phyloP scores from a whole-genome alignment of 53 echinoderm and acorn worm genomes.

The Mesocentrotus franciscanus region DNA sequence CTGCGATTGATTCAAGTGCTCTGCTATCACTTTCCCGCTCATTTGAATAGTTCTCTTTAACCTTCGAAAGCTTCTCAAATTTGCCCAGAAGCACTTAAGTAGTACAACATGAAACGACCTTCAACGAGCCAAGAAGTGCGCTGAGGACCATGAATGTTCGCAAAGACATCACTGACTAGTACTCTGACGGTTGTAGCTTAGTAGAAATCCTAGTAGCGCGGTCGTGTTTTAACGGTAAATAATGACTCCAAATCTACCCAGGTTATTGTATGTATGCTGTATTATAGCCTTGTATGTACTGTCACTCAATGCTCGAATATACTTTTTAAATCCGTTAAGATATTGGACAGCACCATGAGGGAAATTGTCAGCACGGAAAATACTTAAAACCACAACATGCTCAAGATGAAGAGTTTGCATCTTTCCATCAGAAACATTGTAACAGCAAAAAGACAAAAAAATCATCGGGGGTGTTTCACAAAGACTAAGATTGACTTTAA shows the following conservation, averaged over 20 bases:
- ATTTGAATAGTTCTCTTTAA: neutral
- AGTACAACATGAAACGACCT: neutral
- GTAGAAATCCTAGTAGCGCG: neutral
- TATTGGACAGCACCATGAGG: neutral
- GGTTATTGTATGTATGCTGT: neutral
- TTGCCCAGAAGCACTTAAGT: neutral
- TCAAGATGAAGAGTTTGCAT: no score
- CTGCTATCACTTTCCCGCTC: neutral
- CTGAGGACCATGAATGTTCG: neutral
- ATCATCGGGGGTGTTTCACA: no score
- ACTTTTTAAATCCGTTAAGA: neutral
- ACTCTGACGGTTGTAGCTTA: neutral
- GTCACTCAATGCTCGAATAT: neutral
- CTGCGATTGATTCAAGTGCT: neutral
- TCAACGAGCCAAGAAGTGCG: neutral
- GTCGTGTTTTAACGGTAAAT: neutral
- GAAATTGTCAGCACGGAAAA: neutral
- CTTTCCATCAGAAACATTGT: no score
- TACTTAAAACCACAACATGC: no score
- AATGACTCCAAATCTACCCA: neutral
- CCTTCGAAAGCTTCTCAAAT: neutral
- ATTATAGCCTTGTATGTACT: neutral
- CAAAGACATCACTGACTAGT: neutral
- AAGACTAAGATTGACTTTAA: no score
- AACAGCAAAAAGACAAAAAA: no score